Percentiles rank a stretch among this genome's conserved stretches.
These are phyloP conservation scores for Carollia perspicillata DNA, from an alignment of 2,113 vertebrate genomes.

Conservation along the genomic window DNA sequence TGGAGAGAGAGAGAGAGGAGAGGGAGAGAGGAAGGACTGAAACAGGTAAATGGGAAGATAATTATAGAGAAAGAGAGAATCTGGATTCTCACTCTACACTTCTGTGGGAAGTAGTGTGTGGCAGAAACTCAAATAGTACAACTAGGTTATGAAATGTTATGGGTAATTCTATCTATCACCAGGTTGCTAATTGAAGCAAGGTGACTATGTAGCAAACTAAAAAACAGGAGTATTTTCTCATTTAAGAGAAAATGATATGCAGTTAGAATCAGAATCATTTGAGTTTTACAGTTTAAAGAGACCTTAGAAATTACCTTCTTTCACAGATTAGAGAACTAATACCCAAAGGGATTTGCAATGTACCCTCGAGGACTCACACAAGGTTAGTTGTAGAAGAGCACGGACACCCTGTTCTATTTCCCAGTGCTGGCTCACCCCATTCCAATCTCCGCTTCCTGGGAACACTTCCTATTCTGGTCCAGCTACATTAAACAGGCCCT, in stretches of 20 bases:
- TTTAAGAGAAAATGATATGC: background rate
- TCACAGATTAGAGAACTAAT: background rate
- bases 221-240: background rate
- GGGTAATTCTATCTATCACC: background rate
- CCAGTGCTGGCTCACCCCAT: background rate
- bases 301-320: background rate
- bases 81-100: constrained; percentile 82
- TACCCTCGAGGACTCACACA: background rate
- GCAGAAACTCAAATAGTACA: constrained; percentile 41
- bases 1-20: background rate
- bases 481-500: constrained; percentile 76
- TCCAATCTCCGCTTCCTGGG: constrained; percentile 65
- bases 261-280: background rate
- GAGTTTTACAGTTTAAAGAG: constrained; percentile 17
- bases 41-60: background rate
- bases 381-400: background rate
- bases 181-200: constrained; percentile 55
- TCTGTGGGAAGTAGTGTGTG: constrained; percentile 77
- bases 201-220: background rate
- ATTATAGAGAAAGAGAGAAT: constrained; percentile 61
- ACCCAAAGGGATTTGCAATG: background rate
- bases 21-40: background rate
- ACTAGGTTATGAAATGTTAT: background rate
- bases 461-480: constrained; percentile 61
- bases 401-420: background rate